These are phyloP conservation scores for Pseudocheirus occidentalis DNA, from an alignment of 2,797 vertebrate genomes.

Conservation along the genomic window DNA sequence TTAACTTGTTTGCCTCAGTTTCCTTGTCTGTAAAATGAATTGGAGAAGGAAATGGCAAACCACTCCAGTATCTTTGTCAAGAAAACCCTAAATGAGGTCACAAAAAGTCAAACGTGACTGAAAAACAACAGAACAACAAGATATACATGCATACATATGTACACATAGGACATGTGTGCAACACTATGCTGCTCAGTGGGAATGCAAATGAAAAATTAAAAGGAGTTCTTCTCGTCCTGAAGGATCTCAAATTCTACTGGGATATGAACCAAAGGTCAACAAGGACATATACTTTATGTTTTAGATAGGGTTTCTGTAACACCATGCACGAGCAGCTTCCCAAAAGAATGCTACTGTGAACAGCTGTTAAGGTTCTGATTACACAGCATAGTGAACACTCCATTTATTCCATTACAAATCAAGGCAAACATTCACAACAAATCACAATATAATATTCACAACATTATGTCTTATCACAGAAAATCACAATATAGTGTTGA, in stretches of 20 bases:
- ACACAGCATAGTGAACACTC: too few relatives aligned
- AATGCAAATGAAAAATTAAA: neutral
- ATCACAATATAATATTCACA: too few relatives aligned
- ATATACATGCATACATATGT: neutral
- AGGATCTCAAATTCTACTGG: neutral
- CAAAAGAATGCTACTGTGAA: too few relatives aligned
- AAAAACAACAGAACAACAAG: neutral
- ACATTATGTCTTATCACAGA: too few relatives aligned
- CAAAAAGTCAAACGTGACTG: neutral
- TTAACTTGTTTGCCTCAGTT: neutral
- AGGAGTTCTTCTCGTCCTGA: neutral
- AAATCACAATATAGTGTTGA: too few relatives aligned
- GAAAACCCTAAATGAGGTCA: neutral
- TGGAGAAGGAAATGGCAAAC: neutral
- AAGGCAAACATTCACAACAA: too few relatives aligned
- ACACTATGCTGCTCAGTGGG: neutral
- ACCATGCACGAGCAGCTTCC: too few relatives aligned
- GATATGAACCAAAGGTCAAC: neutral
- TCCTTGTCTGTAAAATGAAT: neutral
- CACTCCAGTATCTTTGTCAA: neutral
- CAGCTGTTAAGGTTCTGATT: too few relatives aligned
- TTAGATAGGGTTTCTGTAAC: neutral
- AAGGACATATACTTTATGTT: neutral
- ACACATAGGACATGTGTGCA: neutral
- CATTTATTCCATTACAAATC: too few relatives aligned